These are phyloP conservation scores for Rhombomys opimus DNA, from an alignment of 2,113 vertebrate species.

Conservation along the genomic window DNA sequence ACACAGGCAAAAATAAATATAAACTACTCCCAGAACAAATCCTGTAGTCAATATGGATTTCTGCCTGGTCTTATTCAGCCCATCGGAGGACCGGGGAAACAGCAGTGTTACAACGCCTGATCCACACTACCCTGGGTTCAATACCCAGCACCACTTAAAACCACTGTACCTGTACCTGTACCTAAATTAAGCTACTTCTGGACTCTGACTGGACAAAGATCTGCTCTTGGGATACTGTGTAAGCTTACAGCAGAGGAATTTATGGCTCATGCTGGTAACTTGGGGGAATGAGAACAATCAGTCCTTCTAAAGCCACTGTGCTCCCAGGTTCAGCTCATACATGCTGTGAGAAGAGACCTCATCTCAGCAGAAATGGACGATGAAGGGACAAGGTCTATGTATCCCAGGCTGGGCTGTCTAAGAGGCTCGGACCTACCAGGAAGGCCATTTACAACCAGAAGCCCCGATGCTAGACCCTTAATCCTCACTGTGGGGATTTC, in stretches of 20 bases:
- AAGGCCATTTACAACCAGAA: not conserved
- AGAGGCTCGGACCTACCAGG: constrained; percentile 44
- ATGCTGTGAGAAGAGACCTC: not conserved
- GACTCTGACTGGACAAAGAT: not conserved
- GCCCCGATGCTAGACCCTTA: constrained; percentile 27
- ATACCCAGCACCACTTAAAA: not conserved
- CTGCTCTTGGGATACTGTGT: fast-evolving
- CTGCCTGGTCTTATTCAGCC: not conserved
- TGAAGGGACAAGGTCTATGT: not conserved
- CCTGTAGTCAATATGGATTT: not conserved
- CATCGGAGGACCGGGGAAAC: not conserved
- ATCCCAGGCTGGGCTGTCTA: not conserved
- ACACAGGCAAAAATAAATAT: not conserved
- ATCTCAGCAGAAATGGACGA: not conserved
- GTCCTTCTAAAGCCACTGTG: not conserved
- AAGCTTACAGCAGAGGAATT: not conserved
- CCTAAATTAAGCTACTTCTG: not conserved
- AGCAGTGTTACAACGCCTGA: too few species aligned
- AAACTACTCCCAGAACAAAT: not conserved
- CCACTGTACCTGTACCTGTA: not conserved
- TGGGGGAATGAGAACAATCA: not conserved
- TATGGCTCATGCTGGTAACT: not conserved
- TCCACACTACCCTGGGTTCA: not conserved
- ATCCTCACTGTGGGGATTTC: not conserved
- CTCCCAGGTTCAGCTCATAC: not conserved